Base-by-base conservation (phyloP, 1,140 invertebrate genomes). In the Drosophila yakuba region DNA sequence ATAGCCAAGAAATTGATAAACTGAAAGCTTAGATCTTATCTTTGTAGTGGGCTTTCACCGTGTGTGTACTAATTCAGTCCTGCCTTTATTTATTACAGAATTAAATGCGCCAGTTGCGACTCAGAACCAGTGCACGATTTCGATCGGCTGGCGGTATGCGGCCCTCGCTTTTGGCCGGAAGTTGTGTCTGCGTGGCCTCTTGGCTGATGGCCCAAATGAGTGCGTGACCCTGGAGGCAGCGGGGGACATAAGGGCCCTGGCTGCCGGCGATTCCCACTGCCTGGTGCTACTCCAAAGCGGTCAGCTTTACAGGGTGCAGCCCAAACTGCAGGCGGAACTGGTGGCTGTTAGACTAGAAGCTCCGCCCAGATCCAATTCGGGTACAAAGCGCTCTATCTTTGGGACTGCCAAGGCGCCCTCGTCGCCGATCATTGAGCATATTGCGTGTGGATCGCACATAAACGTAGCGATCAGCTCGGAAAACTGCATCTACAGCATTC, bases 401-500 rank as follows among this genome's bases (percentile, higher is more conserved):
- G 91, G 90, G 1, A 4, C 45, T 4, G 4, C 48, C 23, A 91
- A 84, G 43, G 32, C 36, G 1, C 39, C 45, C 4, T 15, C 25
- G 1, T 32, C 52, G 59, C 54, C 82, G 11, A 52, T 62, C 35
- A 77, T 93, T 36, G 79, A 73, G 11, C 91, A 93, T 48, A 92
- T 94, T 59, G 91, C 91, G 54, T 91, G 90, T 58, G 93, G 93
- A 25, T 64, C 74, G n/a, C 88, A 92, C 50, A 92, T 94, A 32
- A 92, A 80, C 63, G 80, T 94, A 2, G 94, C 92, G 45, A 81
- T 94, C 39, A 93, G 94, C 11, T 73, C 85, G 36, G 74, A 76
- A 39, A 95, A 95, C 57, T 86, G 91, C 44, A 79, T 96, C 2
- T 96, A 94, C 63, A 94, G 94, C 74, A 90, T 95, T 45, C 95